Conservation (phyloP, 2,113 vertebrate species). For the Hippotragus niger region DNA sequence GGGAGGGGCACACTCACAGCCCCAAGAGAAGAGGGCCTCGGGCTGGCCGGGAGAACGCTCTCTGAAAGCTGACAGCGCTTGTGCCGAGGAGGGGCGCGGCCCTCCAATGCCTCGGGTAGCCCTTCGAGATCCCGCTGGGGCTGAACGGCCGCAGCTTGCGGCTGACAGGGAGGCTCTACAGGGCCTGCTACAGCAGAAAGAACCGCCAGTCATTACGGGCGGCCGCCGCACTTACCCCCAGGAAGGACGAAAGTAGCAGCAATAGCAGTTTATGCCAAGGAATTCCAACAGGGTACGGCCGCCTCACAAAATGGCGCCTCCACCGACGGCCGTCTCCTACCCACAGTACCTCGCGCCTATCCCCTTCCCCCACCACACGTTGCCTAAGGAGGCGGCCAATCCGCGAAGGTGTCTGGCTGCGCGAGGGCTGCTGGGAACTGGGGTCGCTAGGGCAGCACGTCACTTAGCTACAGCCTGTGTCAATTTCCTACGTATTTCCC, state of each 20-base stretch:
- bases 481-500: constrained; percentile 22
- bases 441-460: neutral
- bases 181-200: neutral
- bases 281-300: constrained; percentile 22
- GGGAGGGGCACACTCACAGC: neutral
- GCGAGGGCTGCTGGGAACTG: constrained; percentile 64
- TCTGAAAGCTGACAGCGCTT: neutral
- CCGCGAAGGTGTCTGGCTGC: neutral
- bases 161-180: neutral
- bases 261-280: neutral
- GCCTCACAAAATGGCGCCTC: constrained; percentile 83
- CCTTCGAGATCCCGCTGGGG: neutral
- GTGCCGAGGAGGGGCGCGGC: constrained; percentile 16
- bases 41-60: neutral
- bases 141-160: neutral
- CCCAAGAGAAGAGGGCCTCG: neutral
- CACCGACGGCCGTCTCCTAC: constrained; percentile 80
- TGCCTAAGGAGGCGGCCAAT: constrained; percentile 66
- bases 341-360: constrained; percentile 68
- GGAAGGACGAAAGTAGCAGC: neutral
- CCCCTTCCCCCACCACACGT: neutral
- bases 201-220: neutral
- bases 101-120: neutral
- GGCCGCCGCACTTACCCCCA: constrained; percentile 51
- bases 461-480: neutral